Evolutionary conservation across 2,888 invertebrate species (phyloP).

Genomic region (Lissonota sp.): DNA sequence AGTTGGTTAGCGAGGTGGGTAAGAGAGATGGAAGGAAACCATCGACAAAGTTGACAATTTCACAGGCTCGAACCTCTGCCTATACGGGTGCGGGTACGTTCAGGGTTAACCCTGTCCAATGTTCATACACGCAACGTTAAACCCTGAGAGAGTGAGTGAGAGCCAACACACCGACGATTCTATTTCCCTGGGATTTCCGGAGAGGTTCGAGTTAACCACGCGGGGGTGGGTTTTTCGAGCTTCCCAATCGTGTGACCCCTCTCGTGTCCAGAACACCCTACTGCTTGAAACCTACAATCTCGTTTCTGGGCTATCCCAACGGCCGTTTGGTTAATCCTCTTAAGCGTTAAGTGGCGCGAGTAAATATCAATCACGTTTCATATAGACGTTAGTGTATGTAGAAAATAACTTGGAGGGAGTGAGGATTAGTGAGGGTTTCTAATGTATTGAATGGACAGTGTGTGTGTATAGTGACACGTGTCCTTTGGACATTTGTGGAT

Average conservation of each 20-base stretch:
- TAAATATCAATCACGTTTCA: conserved; percentile 81
- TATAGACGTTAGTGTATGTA: conserved; percentile 39
- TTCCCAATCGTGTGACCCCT: conserved; percentile 26
- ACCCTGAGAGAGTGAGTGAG: not conserved
- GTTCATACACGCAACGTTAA: conserved; percentile 53
- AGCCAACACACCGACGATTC: conserved; percentile 7
- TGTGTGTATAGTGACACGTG: not conserved
- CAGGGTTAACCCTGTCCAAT: conserved; percentile 44
- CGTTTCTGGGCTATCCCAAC: conserved; percentile 36
- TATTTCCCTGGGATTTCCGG: conserved; percentile 48
- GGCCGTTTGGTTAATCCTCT: conserved; percentile 80
- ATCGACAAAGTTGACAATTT: conserved; percentile 52
- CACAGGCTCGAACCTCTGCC: conserved; percentile 41
- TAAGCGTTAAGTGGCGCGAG: conserved; percentile 79
- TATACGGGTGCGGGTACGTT: not conserved
- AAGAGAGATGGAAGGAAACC: conserved; percentile 56
- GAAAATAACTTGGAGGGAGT: not conserved
- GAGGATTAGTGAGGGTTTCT: not conserved
- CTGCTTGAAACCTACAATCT: conserved; percentile 38
- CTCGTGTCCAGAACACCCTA: conserved; percentile 28
- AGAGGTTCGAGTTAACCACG: conserved; percentile 39
- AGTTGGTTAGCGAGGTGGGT: conserved; percentile 38
- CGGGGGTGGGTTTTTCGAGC: conserved; percentile 17
- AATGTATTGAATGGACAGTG: not conserved
- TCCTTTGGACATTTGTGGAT: not conserved